Percentiles rank a stretch among this genome's conserved stretches.
Evolutionary conservation across 1,140 invertebrate species (phyloP).

Genomic region (Euglossa dilemma): DNA sequence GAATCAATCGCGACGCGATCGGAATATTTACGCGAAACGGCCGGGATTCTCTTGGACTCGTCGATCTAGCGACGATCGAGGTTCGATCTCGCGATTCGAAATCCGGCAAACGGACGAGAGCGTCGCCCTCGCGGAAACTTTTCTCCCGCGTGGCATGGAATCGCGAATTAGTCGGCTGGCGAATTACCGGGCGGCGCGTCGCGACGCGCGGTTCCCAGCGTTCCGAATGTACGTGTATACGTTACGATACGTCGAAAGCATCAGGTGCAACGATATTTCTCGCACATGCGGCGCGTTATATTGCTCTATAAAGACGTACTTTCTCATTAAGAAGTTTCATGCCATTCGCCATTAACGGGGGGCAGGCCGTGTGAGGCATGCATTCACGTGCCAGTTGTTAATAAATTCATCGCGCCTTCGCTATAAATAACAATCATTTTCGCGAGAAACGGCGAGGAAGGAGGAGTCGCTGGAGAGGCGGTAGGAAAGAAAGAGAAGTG

Average conservation of each 20-base stretch:
- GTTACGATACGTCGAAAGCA: conserved; percentile 46
- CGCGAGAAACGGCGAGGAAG: not conserved
- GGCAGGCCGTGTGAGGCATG: conserved; percentile 33
- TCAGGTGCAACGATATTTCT: conserved; percentile 63
- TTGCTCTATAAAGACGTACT: conserved; percentile 68
- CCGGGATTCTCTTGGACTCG: no score
- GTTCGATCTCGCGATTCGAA: not conserved
- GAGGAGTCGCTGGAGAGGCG: conserved; percentile 1
- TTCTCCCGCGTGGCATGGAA: not conserved
- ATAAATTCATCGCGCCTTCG: conserved; percentile 59
- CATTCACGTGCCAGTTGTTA: conserved; percentile 48
- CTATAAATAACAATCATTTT: conserved; percentile 54
- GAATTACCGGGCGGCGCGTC: conserved; percentile 46
- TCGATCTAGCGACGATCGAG: not conserved
- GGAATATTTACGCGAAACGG: no score
- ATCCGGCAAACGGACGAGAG: not conserved
- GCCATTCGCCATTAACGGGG: conserved; percentile 59
- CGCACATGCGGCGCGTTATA: conserved; percentile 58
- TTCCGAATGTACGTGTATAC: conserved; percentile 2
- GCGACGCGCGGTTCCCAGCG: conserved; percentile 17
- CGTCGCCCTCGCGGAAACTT: conserved; percentile 15
- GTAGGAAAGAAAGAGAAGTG: not conserved
- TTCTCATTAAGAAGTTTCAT: conserved; percentile 69
- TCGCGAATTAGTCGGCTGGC: conserved; percentile 27
- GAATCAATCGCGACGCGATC: no score